phyloP scores from a whole-genome alignment of 92 coral and sea anemone genomes.

The Epizoanthus rinbou region DNA sequence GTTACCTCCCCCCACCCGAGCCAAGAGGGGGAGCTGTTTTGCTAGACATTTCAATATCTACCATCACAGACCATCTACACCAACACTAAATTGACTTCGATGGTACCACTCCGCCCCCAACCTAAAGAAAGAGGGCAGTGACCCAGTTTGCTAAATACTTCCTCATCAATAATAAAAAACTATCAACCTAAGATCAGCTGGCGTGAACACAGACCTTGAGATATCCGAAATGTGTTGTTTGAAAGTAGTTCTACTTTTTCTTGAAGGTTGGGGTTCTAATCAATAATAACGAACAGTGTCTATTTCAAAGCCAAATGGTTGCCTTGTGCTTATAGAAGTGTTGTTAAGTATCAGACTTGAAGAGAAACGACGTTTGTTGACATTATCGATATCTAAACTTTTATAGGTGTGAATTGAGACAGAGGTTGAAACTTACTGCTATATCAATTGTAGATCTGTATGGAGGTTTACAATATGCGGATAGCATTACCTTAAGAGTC shows the following conservation, averaged over 20 bases:
- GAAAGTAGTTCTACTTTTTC: slow-evolving; percentile 20
- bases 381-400: neutral
- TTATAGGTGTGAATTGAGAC: slow-evolving; percentile 15
- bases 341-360: slow-evolving; percentile 8
- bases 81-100: too few species aligned
- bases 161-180: too few species aligned
- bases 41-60: too few species aligned
- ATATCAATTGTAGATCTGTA: slow-evolving; percentile 16
- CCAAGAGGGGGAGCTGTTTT: too few species aligned
- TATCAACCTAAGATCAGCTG: slow-evolving; percentile 26
- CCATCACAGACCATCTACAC: too few species aligned
- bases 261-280: slow-evolving; percentile 19
- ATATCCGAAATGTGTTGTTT: slow-evolving; percentile 20
- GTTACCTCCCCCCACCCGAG: too few species aligned
- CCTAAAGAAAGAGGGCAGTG: too few species aligned
- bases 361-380: slow-evolving; percentile 1
- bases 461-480: slow-evolving; percentile 10
- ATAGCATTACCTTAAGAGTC: slow-evolving; percentile 25
- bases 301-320: slow-evolving; percentile 21
- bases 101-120: too few species aligned
- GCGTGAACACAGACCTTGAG: slow-evolving; percentile 22
- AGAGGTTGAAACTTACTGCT: slow-evolving; percentile 23
- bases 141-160: too few species aligned
- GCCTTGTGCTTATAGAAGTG: slow-evolving; percentile 17
- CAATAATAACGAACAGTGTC: slow-evolving; percentile 22